Evolutionary conservation across 2,888 invertebrate genomes (phyloP).

Genomic region (Emmelina monodactyla): DNA sequence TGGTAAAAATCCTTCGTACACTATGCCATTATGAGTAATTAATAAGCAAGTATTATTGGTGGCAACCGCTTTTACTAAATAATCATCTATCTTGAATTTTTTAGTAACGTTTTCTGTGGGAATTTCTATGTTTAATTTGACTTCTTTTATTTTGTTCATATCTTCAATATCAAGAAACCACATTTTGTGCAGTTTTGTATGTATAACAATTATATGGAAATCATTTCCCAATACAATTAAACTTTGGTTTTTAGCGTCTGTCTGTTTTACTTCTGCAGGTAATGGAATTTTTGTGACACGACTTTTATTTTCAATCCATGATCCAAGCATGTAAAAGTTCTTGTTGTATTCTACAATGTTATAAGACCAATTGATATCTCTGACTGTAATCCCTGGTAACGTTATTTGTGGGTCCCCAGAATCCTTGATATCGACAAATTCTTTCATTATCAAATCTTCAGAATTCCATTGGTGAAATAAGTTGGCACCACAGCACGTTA

Average conservation of each 20-base stretch:
- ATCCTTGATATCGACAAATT: conserved; percentile 24
- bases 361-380: conserved; percentile 44
- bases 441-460: conserved; percentile 17
- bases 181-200: conserved; percentile 22
- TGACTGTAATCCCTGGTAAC: conserved; percentile 20
- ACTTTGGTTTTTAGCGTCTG: conserved; percentile 14
- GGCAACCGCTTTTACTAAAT: conserved; percentile 26
- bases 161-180: conserved; percentile 32
- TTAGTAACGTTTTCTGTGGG: conserved; percentile 22
- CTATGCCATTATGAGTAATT: conserved; percentile 31
- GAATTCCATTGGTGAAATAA: conserved; percentile 49
- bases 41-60: conserved; percentile 29
- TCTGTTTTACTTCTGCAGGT: conserved; percentile 22
- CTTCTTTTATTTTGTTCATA: conserved; percentile 20
- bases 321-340: conserved; percentile 34
- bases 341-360: conserved; percentile 33
- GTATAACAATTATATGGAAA: conserved; percentile 27
- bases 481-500: conserved; percentile 51
- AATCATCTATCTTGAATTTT: conserved; percentile 21
- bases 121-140: conserved; percentile 26
- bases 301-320: conserved; percentile 30
- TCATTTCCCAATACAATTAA: conserved; percentile 37
- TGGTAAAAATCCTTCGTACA: conserved; percentile 69
- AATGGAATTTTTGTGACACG: conserved; percentile 23
- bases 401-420: conserved; percentile 14